Base-by-base conservation (phyloP, 2,888 invertebrate genomes). In the Patella ulyssiponensis region DNA sequence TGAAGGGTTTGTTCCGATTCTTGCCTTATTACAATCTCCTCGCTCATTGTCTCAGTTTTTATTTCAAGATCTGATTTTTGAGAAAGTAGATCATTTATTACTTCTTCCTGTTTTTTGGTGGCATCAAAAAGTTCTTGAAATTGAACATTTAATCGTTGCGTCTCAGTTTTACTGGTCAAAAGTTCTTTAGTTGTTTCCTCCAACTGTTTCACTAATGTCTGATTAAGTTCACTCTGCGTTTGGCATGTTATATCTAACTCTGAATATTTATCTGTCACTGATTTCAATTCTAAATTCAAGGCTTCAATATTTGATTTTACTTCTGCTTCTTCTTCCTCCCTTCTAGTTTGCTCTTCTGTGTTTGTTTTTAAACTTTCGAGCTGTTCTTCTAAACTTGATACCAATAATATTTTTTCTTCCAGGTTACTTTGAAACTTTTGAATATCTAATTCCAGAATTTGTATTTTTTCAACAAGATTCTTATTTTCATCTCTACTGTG, bases 391-490 rank as follows among this genome's bases (percentile, higher is more conserved):
- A 82, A 64, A 0, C 20, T 9, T 11, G 69, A 53, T 3, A 71
- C 17, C 51, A 78, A 71, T 44, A 75, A 80, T 54, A 7, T 52
- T 72, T 79, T 14, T 75, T 76, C 33, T 51, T 75, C 51, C 54
- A 58, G 77, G 69, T 15, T 77, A 27, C 71, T 70, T 58, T 76
- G 56, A n/a, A 74, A 75, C 53, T 69, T 71, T 3, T 73, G 5
- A 23, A 77, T 75, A n/a, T 81, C 79, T n/a, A 27, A 11, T 56
- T 77, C 77, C 20, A 81, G 44, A 44, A 74, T 69, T 71, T 86
- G 83, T 52, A 86, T 77, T 75, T 85, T 85, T 33, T 83, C 78
- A 78, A 83, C 83, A 73, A 87, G 78, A 64, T 81, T 80, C 69
- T 27, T 12, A 44, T 69, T 75, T 71, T 76, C 76, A 71, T 12